These are phyloP conservation scores for Phalacrocorax brasilianus DNA, from an alignment of 2,113 vertebrate species.

Conservation along the genomic window DNA sequence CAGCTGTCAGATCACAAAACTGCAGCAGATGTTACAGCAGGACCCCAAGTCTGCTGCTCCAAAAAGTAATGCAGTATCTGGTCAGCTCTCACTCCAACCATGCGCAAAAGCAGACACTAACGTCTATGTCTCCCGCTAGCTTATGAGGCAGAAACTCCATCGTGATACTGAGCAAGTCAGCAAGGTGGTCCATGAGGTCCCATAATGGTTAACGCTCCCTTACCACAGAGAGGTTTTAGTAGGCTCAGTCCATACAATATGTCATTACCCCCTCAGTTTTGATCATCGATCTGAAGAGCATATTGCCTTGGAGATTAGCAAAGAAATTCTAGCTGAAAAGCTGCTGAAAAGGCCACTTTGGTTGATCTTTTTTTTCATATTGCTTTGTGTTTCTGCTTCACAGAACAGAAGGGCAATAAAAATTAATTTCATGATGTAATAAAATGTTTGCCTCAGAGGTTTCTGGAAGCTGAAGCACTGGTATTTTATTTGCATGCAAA, in stretches of 20 bases:
- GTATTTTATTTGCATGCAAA: slow-evolving; percentile 35
- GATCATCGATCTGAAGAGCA: slow-evolving; percentile 12
- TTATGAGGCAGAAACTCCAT: neutral
- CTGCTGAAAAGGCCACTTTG: slow-evolving; percentile 31
- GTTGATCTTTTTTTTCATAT: slow-evolving; percentile 17
- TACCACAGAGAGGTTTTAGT: neutral
- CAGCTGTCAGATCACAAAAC: neutral
- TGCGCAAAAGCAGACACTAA: neutral
- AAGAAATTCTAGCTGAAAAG: slow-evolving; percentile 15
- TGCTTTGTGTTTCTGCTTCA: slow-evolving; percentile 43
- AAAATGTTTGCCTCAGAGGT: slow-evolving; percentile 34
- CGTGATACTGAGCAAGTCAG: neutral
- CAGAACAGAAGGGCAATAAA: slow-evolving; percentile 53
- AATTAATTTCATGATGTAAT: slow-evolving; percentile 55
- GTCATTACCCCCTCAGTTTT: neutral
- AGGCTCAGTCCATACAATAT: neutral
- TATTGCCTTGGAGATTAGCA: slow-evolving; percentile 32
- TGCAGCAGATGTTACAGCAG: slow-evolving; percentile 28
- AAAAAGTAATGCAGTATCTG: neutral
- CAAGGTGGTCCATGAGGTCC: neutral
- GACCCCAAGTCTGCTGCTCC: neutral
- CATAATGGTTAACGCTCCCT: neutral
- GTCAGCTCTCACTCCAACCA: neutral
- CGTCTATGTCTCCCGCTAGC: neutral
- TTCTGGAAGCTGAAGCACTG: slow-evolving; percentile 26